Conservation (phyloP, 2,888 invertebrate genomes). For the Clunio marinus region DNA sequence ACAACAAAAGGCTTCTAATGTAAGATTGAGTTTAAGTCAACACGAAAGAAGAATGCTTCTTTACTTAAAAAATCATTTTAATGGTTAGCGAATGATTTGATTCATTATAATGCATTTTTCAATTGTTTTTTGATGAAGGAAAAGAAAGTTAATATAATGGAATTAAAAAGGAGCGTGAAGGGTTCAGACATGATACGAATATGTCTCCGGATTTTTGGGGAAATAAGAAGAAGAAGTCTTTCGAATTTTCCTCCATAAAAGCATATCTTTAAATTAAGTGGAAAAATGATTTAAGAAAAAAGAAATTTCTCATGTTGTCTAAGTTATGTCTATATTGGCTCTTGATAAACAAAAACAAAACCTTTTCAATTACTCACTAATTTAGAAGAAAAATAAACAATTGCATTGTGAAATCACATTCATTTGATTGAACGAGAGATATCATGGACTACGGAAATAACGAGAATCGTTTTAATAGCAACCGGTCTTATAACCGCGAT, state of each 20-base stretch:
- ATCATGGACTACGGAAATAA: constrained; percentile 22
- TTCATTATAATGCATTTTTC: not conserved
- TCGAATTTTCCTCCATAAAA: not conserved
- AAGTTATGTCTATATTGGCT: not conserved
- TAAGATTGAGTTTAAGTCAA: too few species aligned
- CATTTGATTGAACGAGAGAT: not conserved
- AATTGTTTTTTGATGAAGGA: not conserved
- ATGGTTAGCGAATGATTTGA: not conserved
- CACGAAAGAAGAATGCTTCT: too few species aligned
- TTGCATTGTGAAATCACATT: not conserved
- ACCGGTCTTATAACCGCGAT: not conserved
- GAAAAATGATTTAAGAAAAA: too few species aligned
- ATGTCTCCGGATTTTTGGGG: not conserved
- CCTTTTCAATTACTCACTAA: not conserved
- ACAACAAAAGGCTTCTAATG: too few species aligned
- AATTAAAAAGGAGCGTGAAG: too few species aligned
- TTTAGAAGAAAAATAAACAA: not conserved
- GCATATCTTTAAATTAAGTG: too few species aligned
- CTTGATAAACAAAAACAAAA: not conserved
- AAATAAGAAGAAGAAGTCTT: not conserved
- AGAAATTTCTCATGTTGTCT: too few species aligned
- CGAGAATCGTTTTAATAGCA: constrained; percentile 3
- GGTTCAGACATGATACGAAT: not conserved
- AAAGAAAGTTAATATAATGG: not conserved
- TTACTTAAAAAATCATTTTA: not conserved